Percentiles rank a stretch among this genome's conserved stretches.
These are phyloP conservation scores for Mormyrus iriodes DNA, from an alignment of 2,113 vertebrate genomes.

Conservation along the genomic window DNA sequence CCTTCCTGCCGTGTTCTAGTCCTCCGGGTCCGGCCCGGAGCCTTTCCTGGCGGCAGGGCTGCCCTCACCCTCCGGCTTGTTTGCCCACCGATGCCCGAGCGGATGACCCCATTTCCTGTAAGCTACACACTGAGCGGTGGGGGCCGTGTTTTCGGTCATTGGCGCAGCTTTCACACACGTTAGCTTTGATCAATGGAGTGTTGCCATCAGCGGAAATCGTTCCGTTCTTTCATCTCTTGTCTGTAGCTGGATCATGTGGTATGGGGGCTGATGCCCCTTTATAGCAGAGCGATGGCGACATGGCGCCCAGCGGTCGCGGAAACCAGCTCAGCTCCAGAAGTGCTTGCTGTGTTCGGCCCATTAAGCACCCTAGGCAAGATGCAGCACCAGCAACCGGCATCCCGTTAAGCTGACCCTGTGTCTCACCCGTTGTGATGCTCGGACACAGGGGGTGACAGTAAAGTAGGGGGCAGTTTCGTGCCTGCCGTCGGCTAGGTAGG, in stretches of 20 bases:
- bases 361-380: background rate
- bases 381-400: too few species aligned
- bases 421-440: too few species aligned
- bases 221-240: background rate
- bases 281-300: background rate
- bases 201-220: background rate
- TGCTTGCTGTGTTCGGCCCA: background rate
- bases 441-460: too few species aligned
- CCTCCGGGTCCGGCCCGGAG: background rate
- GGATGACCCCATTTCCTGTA: background rate
- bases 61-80: background rate
- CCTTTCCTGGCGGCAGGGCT: background rate
- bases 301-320: background rate
- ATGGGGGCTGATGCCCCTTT: background rate
- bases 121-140: background rate
- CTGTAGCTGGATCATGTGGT: background rate
- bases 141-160: background rate
- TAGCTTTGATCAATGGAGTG: background rate
- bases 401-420: too few species aligned
- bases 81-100: background rate
- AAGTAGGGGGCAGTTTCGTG: background rate
- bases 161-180: background rate
- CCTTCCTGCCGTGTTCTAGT: background rate
- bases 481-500: background rate
- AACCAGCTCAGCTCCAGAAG: background rate